These are phyloP conservation scores for Athene cunicularia DNA, from an alignment of 2,113 vertebrate species.

Conservation along the genomic window DNA sequence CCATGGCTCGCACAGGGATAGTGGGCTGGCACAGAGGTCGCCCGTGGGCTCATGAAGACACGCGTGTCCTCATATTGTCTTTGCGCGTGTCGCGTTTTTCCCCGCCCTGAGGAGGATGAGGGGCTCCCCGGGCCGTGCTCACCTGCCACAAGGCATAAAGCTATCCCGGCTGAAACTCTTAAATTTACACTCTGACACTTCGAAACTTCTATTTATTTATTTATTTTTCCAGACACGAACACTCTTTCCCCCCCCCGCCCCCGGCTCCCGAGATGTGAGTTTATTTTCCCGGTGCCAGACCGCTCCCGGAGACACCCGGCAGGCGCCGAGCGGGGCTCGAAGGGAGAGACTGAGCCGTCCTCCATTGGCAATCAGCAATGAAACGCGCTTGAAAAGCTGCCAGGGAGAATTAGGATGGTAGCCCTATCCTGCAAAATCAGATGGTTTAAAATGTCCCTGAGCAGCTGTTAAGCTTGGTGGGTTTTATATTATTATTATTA, in stretches of 20 bases:
- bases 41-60: neutral
- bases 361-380: slow-evolving; percentile 13
- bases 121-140: neutral
- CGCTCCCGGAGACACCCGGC: slow-evolving; percentile 36
- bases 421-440: slow-evolving; percentile 62
- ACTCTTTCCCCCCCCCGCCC: neutral
- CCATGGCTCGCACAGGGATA: neutral
- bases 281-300: slow-evolving; percentile 23
- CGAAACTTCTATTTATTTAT: neutral
- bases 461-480: slow-evolving; percentile 58
- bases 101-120: neutral
- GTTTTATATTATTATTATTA: slow-evolving; percentile 19
- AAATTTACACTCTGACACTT: neutral
- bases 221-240: neutral
- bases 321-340: slow-evolving; percentile 6
- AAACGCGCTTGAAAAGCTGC: slow-evolving; percentile 62
- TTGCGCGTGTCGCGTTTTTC: neutral
- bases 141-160: neutral
- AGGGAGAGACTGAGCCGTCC: slow-evolving; percentile 33
- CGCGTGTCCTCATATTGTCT: neutral
- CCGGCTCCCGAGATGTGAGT: neutral
- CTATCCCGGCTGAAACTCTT: neutral
- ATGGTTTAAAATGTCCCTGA: slow-evolving; percentile 60
- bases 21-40: neutral
- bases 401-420: slow-evolving; percentile 29